Base-by-base conservation (phyloP, 2,888 invertebrate species). In the Troilus luridus region DNA sequence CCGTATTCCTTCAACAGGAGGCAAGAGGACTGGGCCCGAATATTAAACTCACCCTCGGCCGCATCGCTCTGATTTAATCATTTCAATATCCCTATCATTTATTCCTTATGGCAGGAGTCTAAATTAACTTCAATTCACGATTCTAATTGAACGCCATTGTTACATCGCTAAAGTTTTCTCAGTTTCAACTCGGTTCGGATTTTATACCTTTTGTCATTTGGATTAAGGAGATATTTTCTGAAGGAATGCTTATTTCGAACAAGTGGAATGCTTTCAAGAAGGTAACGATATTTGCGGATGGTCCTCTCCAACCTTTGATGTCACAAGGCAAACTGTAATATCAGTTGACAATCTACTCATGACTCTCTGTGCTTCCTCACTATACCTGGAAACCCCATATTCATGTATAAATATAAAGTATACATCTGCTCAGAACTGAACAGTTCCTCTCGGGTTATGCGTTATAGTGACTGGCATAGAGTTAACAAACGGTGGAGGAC, bases 81-180 rank as follows among this genome's bases (percentile, higher is more conserved):
- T 77, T 77, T 77, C 72, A 77, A 77, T 77, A 77, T 9, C 27
- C 41, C 17, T 41, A 17, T 77, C 1, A 27, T 21, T 77, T 41
- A 77, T 77, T 77, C 72, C 72, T 41, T 41, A 14, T 27, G 21
- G 27, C 27, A 27, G 41, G 72, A 41, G 72, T 11, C 72, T 41
- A 41, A 77, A 77, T 77, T 77, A 77, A 77, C 72, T 77, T 77
- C 72, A 77, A 77, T 77, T 77, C 72, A 77, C 17, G 72, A 77
- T 77, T 77, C 72, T 77, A 77, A 77, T 77, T 77, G 27, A 27
- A 17, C 17, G 41, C 41, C 72, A 77, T 77, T 77, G 72, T 77
- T 41, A 19, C 1, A 7, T 17, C 41, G 0, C 8, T 77, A 1
- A 77, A 77, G 72, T 41, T 19, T 77, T 41, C 14, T 21, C 27